Evolutionary conservation across 2,888 invertebrate genomes (phyloP), one percentile per base, ranked within the genome.

Genomic region (Drosophila aldrichi): DNA sequence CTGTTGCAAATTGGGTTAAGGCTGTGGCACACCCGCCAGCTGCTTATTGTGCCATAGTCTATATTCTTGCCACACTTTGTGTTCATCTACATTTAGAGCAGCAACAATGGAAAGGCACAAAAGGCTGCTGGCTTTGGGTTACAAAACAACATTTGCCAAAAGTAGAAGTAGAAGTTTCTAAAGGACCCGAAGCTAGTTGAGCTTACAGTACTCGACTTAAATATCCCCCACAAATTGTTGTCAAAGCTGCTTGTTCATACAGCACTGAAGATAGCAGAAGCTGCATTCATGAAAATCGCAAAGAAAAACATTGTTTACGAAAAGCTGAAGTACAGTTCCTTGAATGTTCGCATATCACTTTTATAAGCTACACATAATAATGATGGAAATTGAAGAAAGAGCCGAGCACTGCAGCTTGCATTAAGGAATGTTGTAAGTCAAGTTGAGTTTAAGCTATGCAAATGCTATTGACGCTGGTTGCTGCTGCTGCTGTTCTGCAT

Each of bases 1-100:
- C 69, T 81, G 58, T 51, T 70, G 69, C 74, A 74, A 79, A 78
- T 77, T 83, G 82, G 82, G 82, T 86, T 82, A 83, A 83, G 82
- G 82, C 74, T 88, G 79, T 63, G 68, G 49, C 52, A 59, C 22
- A 41, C 29, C 40, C 22, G n/a, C 20, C 51, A 56, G 16, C 38
- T 49, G 32, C 32, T 20, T 60, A 43, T 70, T 67, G 57, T 44
- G 18, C 29, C 60, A 41, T 36, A 49, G 52, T 63, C 34, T 9
- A 52, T 52, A 38, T 62, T 56, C 65, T 63, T 59, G 68, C 77
- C 72, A 55, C 77, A 72, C 66, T 58, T 43, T 63, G 44, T 61
- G 56, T 68, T 64, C 65, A 74, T 57, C 79, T 70, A 48, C 41
- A 62, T 69, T 48, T 62, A 32, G 51, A 14, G 44, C 58, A 41